A percentile compares a stretch with the other conserved stretches of the same genome.
These are phyloP conservation scores for Mercenaria mercenaria DNA, from an alignment of 1,140 invertebrate genomes.

Conservation along the genomic window DNA sequence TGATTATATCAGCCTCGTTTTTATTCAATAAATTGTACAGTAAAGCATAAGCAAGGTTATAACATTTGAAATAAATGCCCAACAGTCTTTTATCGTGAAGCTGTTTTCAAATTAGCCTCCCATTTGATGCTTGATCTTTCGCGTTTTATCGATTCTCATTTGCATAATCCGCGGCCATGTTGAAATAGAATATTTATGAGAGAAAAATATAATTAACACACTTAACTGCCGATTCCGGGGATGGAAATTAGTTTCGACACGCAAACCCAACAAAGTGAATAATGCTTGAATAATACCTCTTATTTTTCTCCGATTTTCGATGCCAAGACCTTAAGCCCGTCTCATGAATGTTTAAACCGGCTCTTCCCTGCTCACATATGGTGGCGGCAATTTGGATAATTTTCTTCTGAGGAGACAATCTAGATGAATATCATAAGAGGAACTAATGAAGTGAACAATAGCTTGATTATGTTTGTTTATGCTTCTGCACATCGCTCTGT, in stretches of 20 bases:
- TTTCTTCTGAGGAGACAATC: constrained; percentile 10
- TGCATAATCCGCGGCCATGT: constrained; percentile 11
- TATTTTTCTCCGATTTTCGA: constrained; percentile 1
- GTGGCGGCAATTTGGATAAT: constrained; percentile 37
- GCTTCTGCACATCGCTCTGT: background rate
- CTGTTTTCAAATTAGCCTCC: constrained; percentile 13
- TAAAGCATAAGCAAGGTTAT: constrained; percentile 9
- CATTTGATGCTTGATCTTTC: constrained; percentile 25
- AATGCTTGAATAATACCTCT: constrained; percentile 45
- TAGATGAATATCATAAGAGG: constrained; percentile 49
- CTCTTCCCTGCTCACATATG: constrained; percentile 49
- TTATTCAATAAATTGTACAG: background rate
- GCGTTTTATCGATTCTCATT: constrained; percentile 33
- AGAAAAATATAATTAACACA: constrained; percentile 57
- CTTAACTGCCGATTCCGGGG: constrained; percentile 45
- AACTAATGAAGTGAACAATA: constrained; percentile 65
- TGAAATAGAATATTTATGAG: constrained; percentile 63
- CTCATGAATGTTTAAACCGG: constrained; percentile 61
- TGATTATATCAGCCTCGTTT: background rate
- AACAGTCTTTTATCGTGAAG: constrained; percentile 20
- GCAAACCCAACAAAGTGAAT: constrained; percentile 55
- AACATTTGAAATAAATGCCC: background rate
- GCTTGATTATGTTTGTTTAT: constrained; percentile 61
- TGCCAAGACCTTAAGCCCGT: constrained; percentile 10
- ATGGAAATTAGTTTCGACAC: constrained; percentile 53